Conservation (phyloP, 2,797 vertebrate genomes). For the Sebastes steindachneri region DNA sequence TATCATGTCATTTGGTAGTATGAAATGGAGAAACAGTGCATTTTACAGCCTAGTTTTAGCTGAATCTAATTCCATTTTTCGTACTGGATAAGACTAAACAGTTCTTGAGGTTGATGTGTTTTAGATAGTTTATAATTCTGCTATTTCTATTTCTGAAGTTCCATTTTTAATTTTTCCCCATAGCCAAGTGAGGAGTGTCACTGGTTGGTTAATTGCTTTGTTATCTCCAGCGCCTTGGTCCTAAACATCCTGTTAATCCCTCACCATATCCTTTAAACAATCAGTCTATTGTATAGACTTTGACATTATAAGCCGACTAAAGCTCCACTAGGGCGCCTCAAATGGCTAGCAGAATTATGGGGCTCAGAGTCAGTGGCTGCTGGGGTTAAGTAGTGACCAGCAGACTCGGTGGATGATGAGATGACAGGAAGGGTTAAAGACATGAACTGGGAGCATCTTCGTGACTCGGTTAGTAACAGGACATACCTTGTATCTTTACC, state of each 20-base stretch:
- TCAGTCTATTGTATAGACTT: conserved; percentile 55
- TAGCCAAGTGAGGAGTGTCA: neutral
- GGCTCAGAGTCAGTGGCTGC: conserved; percentile 14
- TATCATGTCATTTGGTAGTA: neutral
- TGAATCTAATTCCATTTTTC: neutral
- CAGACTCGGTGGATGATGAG: conserved; percentile 44
- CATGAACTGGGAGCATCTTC: conserved; percentile 1
- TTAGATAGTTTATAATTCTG: neutral
- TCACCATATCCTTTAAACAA: conserved; percentile 58
- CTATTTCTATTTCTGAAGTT: neutral
- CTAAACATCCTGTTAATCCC: conserved; percentile 50
- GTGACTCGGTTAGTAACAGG: neutral
- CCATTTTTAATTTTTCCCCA: neutral
- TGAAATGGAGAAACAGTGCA: neutral
- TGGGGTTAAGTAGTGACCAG: conserved; percentile 39
- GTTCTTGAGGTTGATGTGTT: neutral
- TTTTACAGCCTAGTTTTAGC: neutral
- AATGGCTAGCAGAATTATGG: conserved; percentile 41
- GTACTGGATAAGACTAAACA: neutral
- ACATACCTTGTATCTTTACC: neutral
- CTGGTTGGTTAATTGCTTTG: conserved; percentile 9
- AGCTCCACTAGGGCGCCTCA: conserved; percentile 40
- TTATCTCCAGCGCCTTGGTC: conserved; percentile 5
- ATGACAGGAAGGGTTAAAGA: conserved; percentile 39
- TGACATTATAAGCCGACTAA: conserved; percentile 35